Evolutionary conservation across 2,888 invertebrate genomes (phyloP).

Genomic region (Eupithecia inturbata): DNA sequence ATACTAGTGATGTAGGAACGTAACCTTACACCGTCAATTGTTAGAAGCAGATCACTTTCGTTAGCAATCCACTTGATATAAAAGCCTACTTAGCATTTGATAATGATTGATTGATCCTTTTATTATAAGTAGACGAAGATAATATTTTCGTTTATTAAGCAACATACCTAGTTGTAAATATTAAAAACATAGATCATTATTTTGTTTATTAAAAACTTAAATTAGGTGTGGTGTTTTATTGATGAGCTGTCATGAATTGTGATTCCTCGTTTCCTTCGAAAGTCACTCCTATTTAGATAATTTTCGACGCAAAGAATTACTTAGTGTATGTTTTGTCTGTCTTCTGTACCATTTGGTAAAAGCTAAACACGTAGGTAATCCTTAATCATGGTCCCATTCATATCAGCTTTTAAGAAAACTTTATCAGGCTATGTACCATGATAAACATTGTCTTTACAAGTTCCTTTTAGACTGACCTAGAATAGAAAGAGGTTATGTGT

Average conservation of each 20-base stretch:
- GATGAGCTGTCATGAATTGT: not conserved
- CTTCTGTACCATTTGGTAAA: not conserved
- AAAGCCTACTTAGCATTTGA: not conserved
- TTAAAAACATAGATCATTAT: not conserved
- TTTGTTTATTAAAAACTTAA: constrained; percentile 7
- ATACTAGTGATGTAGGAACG: not conserved
- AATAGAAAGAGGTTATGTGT: not conserved
- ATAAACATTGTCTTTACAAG: not conserved
- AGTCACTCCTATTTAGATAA: not conserved
- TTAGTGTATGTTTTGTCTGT: not conserved
- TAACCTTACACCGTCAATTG: not conserved
- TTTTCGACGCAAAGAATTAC: no score
- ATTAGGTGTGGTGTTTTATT: not conserved
- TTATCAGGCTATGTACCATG: not conserved
- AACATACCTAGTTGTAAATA: constrained; percentile 8
- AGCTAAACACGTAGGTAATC: not conserved
- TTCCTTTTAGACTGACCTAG: not conserved
- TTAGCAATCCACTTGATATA: not conserved
- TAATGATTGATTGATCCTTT: not conserved
- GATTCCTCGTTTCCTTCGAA: not conserved
- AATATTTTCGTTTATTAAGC: not conserved
- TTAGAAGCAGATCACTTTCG: not conserved
- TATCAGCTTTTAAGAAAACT: not conserved
- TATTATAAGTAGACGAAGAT: not conserved
- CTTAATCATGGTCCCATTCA: not conserved